These are phyloP conservation scores for Tiphia femorata DNA, from an alignment of 2,888 invertebrate genomes.

Conservation along the genomic window DNA sequence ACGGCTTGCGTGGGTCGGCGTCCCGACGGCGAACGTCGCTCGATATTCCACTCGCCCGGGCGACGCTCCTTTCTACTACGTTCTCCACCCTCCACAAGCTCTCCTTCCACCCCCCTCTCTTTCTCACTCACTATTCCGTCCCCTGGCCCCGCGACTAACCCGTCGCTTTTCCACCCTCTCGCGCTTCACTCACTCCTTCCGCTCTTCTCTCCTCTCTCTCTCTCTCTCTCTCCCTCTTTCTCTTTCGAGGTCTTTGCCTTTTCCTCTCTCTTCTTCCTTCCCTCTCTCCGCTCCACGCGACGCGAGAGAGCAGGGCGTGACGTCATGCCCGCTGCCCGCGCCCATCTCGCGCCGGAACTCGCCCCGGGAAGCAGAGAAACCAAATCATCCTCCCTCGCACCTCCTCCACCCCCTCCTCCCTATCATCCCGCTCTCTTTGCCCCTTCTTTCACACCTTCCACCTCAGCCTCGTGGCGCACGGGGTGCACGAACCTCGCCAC, in stretches of 20 bases:
- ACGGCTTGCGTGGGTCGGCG: constrained; percentile 61
- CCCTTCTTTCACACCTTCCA: constrained; percentile 6
- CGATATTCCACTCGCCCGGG: constrained; percentile 64
- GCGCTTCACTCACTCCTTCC: constrained; percentile 12
- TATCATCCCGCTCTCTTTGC: constrained; percentile 21
- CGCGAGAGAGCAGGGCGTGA: constrained; percentile 40
- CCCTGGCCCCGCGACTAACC: too few relatives aligned
- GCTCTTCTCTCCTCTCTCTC: neutral
- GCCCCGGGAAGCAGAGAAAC: constrained; percentile 31
- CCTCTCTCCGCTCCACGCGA: constrained; percentile 5
- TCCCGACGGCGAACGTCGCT: constrained; percentile 59
- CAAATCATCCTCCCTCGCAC: constrained; percentile 39
- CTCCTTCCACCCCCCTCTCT: too few relatives aligned
- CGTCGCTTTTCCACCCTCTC: too few relatives aligned
- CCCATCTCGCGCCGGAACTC: constrained; percentile 30
- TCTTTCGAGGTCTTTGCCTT: neutral
- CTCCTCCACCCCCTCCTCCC: constrained; percentile 13
- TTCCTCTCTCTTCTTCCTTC: constrained; percentile 1
- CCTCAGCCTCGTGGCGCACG: neutral
- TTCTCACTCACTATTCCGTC: too few relatives aligned
- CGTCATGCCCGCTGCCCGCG: constrained; percentile 46
- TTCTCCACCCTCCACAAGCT: too few relatives aligned
- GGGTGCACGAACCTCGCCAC: neutral
- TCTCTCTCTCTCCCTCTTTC: neutral
- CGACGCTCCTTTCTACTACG: constrained; percentile 56